Evolutionary conservation across 2,113 vertebrate genomes (phyloP).

Genomic region (Hydrolagus affinis): DNA sequence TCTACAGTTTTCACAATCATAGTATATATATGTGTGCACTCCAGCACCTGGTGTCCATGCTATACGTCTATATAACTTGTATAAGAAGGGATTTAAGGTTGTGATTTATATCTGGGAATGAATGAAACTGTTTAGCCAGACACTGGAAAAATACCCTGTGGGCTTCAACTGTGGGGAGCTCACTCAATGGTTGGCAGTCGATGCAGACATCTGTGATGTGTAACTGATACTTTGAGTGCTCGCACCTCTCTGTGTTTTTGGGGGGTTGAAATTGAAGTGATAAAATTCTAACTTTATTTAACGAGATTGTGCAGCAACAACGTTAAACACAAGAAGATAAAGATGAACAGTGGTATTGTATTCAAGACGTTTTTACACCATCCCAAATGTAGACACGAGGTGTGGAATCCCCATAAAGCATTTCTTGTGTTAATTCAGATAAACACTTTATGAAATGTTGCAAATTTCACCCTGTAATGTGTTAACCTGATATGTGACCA

Average conservation of each 20-base stretch:
- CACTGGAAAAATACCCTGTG: slow-evolving; percentile 1
- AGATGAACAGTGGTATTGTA: no score
- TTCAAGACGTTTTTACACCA: no score
- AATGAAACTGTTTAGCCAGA: not conserved
- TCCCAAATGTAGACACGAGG: no score
- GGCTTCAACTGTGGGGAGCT: slow-evolving; percentile 1
- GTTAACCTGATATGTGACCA: no score
- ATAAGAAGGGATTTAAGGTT: not conserved
- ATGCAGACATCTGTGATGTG: not conserved
- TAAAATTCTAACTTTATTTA: not conserved
- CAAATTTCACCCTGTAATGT: no score
- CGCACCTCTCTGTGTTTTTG: not conserved
- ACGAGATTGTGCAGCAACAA: not conserved
- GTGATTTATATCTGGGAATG: not conserved
- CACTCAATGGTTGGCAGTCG: not conserved
- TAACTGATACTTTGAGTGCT: slow-evolving; percentile 27
- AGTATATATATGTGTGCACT: not conserved
- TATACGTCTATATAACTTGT: not conserved
- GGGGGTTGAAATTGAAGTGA: not conserved
- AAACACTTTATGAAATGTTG: no score
- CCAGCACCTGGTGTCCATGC: not conserved
- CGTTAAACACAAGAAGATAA: no score
- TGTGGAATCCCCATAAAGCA: no score
- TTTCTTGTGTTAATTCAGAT: no score
- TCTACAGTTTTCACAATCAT: not conserved